phyloP scores from a whole-genome alignment of 2,888 invertebrate genomes.

The Omphaloscelis lunosa region DNA sequence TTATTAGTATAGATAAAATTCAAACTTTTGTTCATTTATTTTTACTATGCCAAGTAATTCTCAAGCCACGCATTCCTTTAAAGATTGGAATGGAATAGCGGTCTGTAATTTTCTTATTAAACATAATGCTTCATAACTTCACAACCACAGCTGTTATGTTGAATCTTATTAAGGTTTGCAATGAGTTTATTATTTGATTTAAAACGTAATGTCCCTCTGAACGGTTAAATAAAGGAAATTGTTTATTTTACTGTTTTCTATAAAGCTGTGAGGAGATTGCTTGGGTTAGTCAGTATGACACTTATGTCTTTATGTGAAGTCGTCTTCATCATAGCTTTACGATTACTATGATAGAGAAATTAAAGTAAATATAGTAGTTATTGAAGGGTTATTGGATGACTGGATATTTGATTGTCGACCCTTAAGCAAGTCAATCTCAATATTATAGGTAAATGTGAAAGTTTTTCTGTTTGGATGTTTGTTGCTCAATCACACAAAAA shows the following conservation, averaged over 20 bases:
- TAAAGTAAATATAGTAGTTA: slow-evolving; percentile 17
- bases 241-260: slow-evolving; percentile 27
- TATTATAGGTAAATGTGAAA: too few relatives aligned
- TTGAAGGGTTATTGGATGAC: not conserved
- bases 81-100: slow-evolving; percentile 12
- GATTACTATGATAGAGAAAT: slow-evolving; percentile 26
- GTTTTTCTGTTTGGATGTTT: too few relatives aligned
- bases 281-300: slow-evolving; percentile 16
- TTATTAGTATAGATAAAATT: too few relatives aligned
- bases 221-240: slow-evolving; percentile 40
- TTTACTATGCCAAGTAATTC: not conserved
- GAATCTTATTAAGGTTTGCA: slow-evolving; percentile 34
- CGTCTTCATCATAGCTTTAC: slow-evolving; percentile 18
- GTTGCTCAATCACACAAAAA: too few relatives aligned
- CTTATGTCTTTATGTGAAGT: slow-evolving; percentile 16
- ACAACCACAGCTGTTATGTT: slow-evolving; percentile 19
- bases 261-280: slow-evolving; percentile 32
- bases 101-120: slow-evolving; percentile 48
- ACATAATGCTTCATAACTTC: slow-evolving; percentile 27
- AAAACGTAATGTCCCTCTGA: slow-evolving; percentile 30
- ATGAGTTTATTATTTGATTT: slow-evolving; percentile 53
- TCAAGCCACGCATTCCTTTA: not conserved
- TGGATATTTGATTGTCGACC: not conserved
- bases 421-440: not conserved
- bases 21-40: not conserved